Base-by-base conservation (phyloP, 2,888 invertebrate species). In the Zootermopsis nevadensis region DNA sequence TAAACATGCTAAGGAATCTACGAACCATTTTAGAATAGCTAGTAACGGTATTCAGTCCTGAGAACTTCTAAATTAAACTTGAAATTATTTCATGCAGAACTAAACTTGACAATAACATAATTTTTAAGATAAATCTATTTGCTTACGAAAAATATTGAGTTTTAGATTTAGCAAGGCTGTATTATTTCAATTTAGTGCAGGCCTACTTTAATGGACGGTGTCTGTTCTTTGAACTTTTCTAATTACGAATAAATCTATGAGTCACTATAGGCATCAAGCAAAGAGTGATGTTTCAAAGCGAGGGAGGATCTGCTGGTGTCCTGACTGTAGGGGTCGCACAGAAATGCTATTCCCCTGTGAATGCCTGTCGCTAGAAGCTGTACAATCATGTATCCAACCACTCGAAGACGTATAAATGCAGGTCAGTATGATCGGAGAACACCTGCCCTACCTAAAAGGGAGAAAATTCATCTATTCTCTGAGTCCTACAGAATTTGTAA, bases 341-440 rank as follows among this genome's bases (percentile, higher is more conserved):
- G 10, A 74, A 74, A 38, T 38, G 74, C 38, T 38, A 38, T 35
- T 74, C 74, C 74, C 38, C 38, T n/a, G 74, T n/a, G 74, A 74
- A n/a, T 27, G 33, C 12, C 69, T 31, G 19, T 69, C 27, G 66
- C 15, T 30, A 19, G 69, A 69, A 69, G 69, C 30, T 74, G 35
- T 74, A 69, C 69, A 69, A 69, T 31, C 38, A n/a, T 8, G 74
- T 38, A 38, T 10, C 74, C 24, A 2, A 30, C 35, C 19, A 33
- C 69, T 15, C 22, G 31, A 69, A 69, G 33, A 69, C 33, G 31
- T 69, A 69, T 33, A 69, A 69, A 69, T 69, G 33, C 27, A 31
- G 74, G 35, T 22, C 74, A 74, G 24, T 7, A 38, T 30, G 38
- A 7, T 3, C 33, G 38, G 33, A 74, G 74, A 74, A 74, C 74